Evolutionary conservation across 1,140 invertebrate species (phyloP), one percentile per base, ranked within the genome.

Genomic region (Glomeris maerens): DNA sequence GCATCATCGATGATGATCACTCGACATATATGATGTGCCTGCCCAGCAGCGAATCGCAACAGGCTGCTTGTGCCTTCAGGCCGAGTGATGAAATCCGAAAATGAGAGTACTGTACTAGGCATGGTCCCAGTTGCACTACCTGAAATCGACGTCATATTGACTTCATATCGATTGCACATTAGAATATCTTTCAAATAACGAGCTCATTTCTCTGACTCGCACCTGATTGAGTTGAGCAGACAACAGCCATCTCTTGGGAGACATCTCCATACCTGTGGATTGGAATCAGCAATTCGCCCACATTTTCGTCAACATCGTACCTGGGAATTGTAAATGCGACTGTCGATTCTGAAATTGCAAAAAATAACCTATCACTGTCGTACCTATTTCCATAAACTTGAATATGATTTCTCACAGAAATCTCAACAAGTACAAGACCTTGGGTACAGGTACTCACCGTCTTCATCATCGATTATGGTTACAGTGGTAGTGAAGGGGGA

Each of bases 1-100:
- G 66, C 62, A 49, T 72, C 70, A 51, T 72, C 68, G 49, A 70
- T 68, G 44, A 72, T 61, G 20, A 55, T 62, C 2, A 72, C 57
- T 10, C 47, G 56, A 50, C 70, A 72, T 45, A 59, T 59, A 21
- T 64, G 60, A 27, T 61, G 52, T 26, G 59, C 55, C 44, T 67
- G 60, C 5, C 59, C 60, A 38, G 60, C 57, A 39, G 62, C 62
- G 58, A 72, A 70, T n/a, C 60, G 58, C 31, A 69, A 47, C 5
- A 63, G 53, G 52, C 62, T 68, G 28, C 49, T 61, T 49, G 66
- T 61, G 44, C 66, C 61, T 25, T 55, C 50, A 0, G 62, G 56
- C 26, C 68, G 58, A 13, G 62, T 63, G 28, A 71, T 62, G 54
- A 61, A 72, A 55, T 72, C 70, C 2, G 65, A 63, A 49, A 55